These are phyloP conservation scores for Chloropsis cyanopogon DNA, from an alignment of 2,113 vertebrate genomes.

Conservation along the genomic window DNA sequence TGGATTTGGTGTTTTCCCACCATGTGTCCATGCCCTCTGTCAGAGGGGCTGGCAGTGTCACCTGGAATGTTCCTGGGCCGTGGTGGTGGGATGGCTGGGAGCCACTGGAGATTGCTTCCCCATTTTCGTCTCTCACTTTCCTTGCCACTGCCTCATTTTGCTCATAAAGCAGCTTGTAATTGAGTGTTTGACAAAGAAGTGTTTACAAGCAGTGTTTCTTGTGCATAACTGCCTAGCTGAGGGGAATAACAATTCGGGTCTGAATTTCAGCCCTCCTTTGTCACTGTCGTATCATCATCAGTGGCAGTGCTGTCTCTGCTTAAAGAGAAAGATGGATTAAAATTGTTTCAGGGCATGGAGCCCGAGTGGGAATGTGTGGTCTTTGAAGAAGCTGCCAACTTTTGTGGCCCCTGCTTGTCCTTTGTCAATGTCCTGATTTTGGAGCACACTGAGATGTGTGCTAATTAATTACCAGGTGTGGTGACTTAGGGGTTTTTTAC, in stretches of 20 bases:
- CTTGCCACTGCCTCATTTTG: conserved; percentile 28
- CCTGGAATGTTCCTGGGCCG: fast-evolving
- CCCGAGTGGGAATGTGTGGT: fast-evolving
- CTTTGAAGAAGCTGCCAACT: not conserved
- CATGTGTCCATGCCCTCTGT: fast-evolving
- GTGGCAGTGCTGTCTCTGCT: not conserved
- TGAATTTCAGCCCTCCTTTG: conserved; percentile 58
- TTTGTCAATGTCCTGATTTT: not conserved
- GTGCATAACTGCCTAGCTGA: conserved; percentile 63
- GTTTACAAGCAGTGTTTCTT: conserved; percentile 60
- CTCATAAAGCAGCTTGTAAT: conserved; percentile 65
- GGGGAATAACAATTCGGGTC: conserved; percentile 64
- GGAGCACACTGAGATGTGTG: not conserved
- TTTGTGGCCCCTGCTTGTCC: fast-evolving
- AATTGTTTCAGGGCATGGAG: not conserved
- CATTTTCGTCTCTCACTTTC: not conserved
- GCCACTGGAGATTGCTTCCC: not conserved
- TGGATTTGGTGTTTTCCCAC: not conserved
- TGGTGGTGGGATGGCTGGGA: not conserved
- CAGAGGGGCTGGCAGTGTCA: not conserved
- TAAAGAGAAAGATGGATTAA: conserved; percentile 22
- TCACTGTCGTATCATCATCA: not conserved
- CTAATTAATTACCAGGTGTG: not conserved
- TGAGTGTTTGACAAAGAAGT: conserved; percentile 64
- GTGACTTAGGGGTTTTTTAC: not conserved